Conservation (phyloP, 1,140 invertebrate species). For the Dysdera silvatica region DNA sequence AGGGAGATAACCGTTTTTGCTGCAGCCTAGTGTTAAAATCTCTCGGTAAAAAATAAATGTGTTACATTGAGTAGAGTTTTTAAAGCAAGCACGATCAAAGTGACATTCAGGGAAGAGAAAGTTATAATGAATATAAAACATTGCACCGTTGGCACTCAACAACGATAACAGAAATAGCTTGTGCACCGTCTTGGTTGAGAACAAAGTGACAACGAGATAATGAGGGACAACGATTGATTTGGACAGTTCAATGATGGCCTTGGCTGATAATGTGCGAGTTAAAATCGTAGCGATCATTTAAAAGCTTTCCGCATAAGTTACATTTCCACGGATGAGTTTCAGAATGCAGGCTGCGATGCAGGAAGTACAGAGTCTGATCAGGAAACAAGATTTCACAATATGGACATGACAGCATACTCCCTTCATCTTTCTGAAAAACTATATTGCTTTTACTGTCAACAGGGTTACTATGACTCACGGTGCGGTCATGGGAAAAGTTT, state of each 20-base stretch:
- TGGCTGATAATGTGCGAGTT: conserved; percentile 91
- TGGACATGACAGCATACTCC: conserved; percentile 56
- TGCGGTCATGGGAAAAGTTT: neutral
- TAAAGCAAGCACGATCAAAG: no score
- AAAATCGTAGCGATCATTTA: conserved; percentile 89
- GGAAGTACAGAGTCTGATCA: conserved; percentile 88
- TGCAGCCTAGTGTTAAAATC: no score
- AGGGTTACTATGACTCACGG: neutral
- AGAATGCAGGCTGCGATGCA: conserved; percentile 94
- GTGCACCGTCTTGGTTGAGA: no score
- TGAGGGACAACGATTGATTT: no score
- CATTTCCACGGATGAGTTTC: conserved; percentile 96
- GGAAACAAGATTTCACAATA: conserved; percentile 91
- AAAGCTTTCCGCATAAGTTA: conserved; percentile 90
- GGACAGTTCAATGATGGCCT: conserved; percentile 65
- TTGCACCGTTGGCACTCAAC: no score
- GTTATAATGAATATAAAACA: no score
- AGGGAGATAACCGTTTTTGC: no score
- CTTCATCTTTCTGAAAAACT: conserved; percentile 6
- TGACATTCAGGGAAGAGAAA: no score
- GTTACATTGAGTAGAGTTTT: no score
- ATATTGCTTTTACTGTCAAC: conserved; percentile 8
- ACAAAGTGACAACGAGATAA: no score
- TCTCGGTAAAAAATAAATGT: no score
- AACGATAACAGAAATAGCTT: no score